Percentiles rank a stretch among this genome's conserved stretches.
These are phyloP conservation scores for Myopa tessellatipennis DNA, from an alignment of 2,888 invertebrate genomes.

Conservation along the genomic window DNA sequence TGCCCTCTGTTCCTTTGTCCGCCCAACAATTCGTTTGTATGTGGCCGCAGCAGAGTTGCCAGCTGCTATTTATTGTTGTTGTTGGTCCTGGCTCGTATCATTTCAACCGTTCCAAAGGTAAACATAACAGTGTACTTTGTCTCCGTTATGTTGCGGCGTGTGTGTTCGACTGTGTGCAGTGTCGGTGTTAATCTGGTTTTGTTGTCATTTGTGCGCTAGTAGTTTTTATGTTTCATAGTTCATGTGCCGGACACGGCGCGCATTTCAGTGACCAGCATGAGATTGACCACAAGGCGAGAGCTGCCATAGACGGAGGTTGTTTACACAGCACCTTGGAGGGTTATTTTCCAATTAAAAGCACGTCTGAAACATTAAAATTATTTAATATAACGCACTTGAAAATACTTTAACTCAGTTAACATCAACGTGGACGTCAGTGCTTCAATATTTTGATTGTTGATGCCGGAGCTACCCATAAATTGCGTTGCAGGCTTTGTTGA, in stretches of 20 bases:
- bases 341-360: too few species aligned
- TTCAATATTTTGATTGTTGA: too few species aligned
- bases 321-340: neutral
- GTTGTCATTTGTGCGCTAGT: slow-evolving; percentile 21
- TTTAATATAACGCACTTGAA: neutral
- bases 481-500: too few species aligned
- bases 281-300: neutral
- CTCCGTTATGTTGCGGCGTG: slow-evolving; percentile 13
- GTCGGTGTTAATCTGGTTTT: slow-evolving; percentile 24
- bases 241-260: neutral
- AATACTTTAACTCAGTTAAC: neutral
- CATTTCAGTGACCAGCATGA: slow-evolving; percentile 7
- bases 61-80: slow-evolving; percentile 1
- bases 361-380: neutral
- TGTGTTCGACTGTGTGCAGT: neutral
- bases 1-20: neutral
- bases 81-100: slow-evolving; percentile 5
- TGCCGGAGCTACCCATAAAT: too few species aligned
- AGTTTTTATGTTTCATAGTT: neutral
- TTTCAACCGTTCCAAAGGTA: slow-evolving; percentile 21
- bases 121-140: slow-evolving; percentile 20
- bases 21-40: neutral
- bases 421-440: too few species aligned
- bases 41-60: neutral
- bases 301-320: neutral